phyloP scores from a whole-genome alignment of 2,888 invertebrate species.

The Lepidochrysops patricia region DNA sequence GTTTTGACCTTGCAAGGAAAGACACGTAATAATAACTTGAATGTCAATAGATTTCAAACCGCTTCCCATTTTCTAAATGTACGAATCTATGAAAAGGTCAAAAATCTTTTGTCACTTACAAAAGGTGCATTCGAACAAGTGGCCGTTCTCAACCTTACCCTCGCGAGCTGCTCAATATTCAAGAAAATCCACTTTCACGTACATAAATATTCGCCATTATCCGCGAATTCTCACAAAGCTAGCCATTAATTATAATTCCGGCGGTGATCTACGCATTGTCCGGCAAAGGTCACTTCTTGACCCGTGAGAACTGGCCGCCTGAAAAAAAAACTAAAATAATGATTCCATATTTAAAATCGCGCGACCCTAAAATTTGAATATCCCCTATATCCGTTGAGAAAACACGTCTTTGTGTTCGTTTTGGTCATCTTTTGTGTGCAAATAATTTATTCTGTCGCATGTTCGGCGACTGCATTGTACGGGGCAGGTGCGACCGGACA shows the following conservation, averaged over 20 bases:
- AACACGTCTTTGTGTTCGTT: slow-evolving; percentile 50
- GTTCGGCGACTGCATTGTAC: slow-evolving; percentile 56
- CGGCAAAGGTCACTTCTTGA: slow-evolving; percentile 64
- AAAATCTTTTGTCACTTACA: slow-evolving; percentile 25
- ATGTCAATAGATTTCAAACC: slow-evolving; percentile 3
- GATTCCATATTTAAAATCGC: slow-evolving; percentile 46
- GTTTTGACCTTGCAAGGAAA: neutral
- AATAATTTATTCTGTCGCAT: slow-evolving; percentile 59
- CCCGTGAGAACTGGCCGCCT: slow-evolving; percentile 64
- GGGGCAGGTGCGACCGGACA: slow-evolving; percentile 50
- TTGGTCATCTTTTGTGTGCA: slow-evolving; percentile 49
- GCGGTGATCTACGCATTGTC: slow-evolving; percentile 55
- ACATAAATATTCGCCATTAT: slow-evolving; percentile 49
- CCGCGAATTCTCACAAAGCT: slow-evolving; percentile 58
- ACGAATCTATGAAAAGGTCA: slow-evolving; percentile 23
- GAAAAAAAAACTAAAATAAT: slow-evolving; percentile 40
- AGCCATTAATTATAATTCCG: slow-evolving; percentile 69
- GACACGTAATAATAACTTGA: neutral
- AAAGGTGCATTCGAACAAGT: slow-evolving; percentile 58
- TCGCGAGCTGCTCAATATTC: slow-evolving; percentile 54
- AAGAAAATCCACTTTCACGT: slow-evolving; percentile 64
- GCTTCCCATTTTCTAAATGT: slow-evolving; percentile 3
- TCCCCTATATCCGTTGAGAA: slow-evolving; percentile 57
- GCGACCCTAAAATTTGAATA: slow-evolving; percentile 72
- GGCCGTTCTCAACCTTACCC: slow-evolving; percentile 47